A percentile compares a stretch with the other conserved stretches of the same genome.
phyloP scores from a whole-genome alignment of 2,888 invertebrate genomes.

The Xanthia icteritia region DNA sequence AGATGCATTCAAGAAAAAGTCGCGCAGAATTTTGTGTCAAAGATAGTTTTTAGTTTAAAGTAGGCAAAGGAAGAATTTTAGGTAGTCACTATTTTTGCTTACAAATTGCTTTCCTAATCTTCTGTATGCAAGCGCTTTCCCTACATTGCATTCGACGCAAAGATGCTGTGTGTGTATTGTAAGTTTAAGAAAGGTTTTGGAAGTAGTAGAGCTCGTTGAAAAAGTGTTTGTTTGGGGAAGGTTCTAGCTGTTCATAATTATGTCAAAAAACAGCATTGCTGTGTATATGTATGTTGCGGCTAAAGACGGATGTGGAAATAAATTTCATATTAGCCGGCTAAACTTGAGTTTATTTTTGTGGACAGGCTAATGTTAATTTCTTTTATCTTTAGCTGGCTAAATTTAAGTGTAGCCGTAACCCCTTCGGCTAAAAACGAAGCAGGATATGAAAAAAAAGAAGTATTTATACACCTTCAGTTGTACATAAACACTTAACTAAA shows the following conservation, averaged over 20 bases:
- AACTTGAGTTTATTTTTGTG: no score
- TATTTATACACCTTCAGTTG: no score
- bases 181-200: neutral
- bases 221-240: neutral
- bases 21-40: constrained; percentile 50
- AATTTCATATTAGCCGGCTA: no score
- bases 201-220: neutral
- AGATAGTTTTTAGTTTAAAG: constrained; percentile 42
- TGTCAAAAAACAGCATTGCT: neutral
- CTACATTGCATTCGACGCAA: neutral
- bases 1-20: constrained; percentile 66
- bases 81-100: constrained; percentile 30
- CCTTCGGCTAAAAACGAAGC: no score
- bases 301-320: no score
- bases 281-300: neutral
- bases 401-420: no score
- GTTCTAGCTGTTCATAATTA: neutral
- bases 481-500: no score
- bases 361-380: no score
- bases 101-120: constrained; percentile 34
- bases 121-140: neutral
- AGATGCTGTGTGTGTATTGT: neutral
- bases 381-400: no score
- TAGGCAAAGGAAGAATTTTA: constrained; percentile 23
- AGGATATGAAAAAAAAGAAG: no score